Evolutionary conservation across 2,113 vertebrate species (phyloP), one percentile per base, ranked within the genome.

Genomic region (Hippocampus abdominalis): DNA sequence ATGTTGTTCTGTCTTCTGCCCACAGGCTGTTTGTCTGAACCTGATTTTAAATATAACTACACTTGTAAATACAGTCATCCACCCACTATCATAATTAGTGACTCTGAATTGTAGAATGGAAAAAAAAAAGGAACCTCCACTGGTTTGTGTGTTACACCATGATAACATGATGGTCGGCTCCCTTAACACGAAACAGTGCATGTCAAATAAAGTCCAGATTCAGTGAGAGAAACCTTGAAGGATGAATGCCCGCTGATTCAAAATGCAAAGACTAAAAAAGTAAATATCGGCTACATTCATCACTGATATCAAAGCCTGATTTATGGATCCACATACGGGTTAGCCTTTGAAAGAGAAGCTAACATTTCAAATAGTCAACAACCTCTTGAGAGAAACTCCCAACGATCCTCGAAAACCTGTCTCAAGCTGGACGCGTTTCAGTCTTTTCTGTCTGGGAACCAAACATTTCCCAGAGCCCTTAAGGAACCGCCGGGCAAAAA

Each of bases 381-480:
- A 65, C 10, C 20, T 42, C 21, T 69, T 48, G 49, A 68, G 59
- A 36, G 53, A 21, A 42, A 63, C 62, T 79, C 73, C 54, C 62
- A 53, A 68, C 42, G 48, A 66, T 68, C 68, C 51, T 46, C 66
- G 57, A 73, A 78, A 81, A 73, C 70, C 69, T 63, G 57, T 73
- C 69, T 64, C 70, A 70, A 68, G 65, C 68, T 59, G 64, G 76
- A 61, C 49, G 10, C 32, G 7, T 46, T 64, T 46, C 42, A 64
- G 64, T 46, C 60, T 69, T 81, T 70, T 75, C 59, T 70, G 81
- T 84, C 83, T 92, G 91, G 86, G 89, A 92, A 91, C 81, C 62
- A 82, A 90, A 87, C 73, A 75, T 89, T 92, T 92, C 89, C 89
- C 90, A 91, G 88, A 88, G 62, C 70, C 78, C 69, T 40, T 20